Evolutionary conservation across 2,888 invertebrate species (phyloP), one percentile per base, ranked within the genome.

Genomic region (Ganaspis brasiliensis): DNA sequence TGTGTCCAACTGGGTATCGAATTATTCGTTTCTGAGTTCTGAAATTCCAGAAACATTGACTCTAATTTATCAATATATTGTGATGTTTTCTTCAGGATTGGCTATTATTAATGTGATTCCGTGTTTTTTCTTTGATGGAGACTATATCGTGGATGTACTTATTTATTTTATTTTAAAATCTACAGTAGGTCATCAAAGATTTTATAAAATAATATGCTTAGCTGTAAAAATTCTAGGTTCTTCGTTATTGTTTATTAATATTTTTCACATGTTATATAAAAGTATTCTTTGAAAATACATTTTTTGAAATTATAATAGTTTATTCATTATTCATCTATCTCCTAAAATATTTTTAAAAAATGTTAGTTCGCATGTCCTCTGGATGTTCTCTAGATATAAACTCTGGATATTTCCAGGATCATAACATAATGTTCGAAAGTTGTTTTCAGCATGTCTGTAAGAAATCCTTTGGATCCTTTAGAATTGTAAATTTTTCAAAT

Each of bases 121-220:
- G 0, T 98, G 98, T 91, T 96, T 97, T 89, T 97, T 96, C 79
- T 95, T 98, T 89, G 99, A 99, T 91, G 99, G 99, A 0, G 97
- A 98, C 89, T 96, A 96, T 91, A 98, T 99, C 85, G 94, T 95
- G 61, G 94, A 94, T 86, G 94, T 94, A 80, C 91, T 97, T 71
- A 93, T 95, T 78, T 94, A 95, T 89, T 92, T 94, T 82, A 90
- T 95, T 81, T 89, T 94, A 74, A 91, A 92, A 59, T 91, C 92
- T 35, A 89, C 88, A 75, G 89, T 93, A 79, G 90, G 92, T 88
- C 94, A 91, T 91, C 93, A 93, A 89, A 93, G 92, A 87, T 93
- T 91, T 90, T 94, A 94, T 87, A 94, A 93, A 89, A 93, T 94
- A 49, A 92, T 96, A 88, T 94, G 96, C 70, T 92, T 95, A 72